Conservation (phyloP, 2,888 invertebrate species). For the Lepidocyrtoides sp. region DNA sequence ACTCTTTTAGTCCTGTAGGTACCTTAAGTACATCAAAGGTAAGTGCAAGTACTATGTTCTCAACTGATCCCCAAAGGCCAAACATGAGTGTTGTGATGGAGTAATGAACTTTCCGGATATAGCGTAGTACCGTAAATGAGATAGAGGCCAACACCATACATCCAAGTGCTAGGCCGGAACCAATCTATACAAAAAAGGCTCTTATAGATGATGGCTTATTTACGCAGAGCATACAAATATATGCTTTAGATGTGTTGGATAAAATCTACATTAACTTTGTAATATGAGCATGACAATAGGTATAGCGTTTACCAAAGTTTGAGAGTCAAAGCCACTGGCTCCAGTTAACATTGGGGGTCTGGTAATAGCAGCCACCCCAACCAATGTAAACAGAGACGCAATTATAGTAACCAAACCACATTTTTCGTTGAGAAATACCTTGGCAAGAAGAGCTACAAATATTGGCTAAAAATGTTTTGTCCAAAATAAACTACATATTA, state of each 20-base stretch:
- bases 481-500: too few relatives aligned
- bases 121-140: constrained; percentile 92
- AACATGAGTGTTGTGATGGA: constrained; percentile 93
- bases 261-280: too few relatives aligned
- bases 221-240: too few relatives aligned
- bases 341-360: constrained; percentile 83
- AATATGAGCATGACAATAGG: too few relatives aligned
- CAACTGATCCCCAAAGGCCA: constrained; percentile 82
- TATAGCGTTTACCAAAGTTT: constrained; percentile 83
- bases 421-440: constrained; percentile 81
- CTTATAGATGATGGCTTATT: neutral
- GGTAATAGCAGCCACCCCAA: constrained; percentile 81
- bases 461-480: constrained; percentile 50
- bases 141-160: constrained; percentile 80
- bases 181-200: constrained; percentile 80
- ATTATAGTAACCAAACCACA: constrained; percentile 82
- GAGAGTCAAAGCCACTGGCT: constrained; percentile 77
- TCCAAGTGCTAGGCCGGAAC: constrained; percentile 79
- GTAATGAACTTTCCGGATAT: constrained; percentile 95
- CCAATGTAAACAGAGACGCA: constrained; percentile 78
- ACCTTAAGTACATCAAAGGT: constrained; percentile 68
- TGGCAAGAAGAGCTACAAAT: constrained; percentile 74
- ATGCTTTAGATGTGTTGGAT: too few relatives aligned
- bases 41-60: constrained; percentile 74
- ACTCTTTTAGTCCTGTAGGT: constrained; percentile 74